Percentiles rank a stretch among this genome's conserved stretches.
phyloP scores from a whole-genome alignment of 2,888 invertebrate species.

The Leistus spinibarbis region DNA sequence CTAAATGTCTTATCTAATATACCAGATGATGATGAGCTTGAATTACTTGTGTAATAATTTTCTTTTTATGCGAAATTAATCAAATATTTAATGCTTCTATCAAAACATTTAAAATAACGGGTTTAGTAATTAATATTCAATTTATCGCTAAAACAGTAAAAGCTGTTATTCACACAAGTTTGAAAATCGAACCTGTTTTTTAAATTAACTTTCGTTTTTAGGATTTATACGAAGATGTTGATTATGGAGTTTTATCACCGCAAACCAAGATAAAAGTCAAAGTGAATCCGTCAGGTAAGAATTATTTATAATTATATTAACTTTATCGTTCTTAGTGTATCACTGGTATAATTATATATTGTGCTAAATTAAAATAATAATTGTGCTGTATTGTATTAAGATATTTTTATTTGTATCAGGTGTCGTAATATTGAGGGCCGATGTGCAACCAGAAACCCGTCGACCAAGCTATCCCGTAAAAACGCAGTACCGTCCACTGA shows the following conservation, averaged over 20 bases:
- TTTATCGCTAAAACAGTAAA: not conserved
- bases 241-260: slow-evolving; percentile 81
- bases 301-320: not conserved
- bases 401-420: slow-evolving; percentile 56
- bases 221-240: slow-evolving; percentile 89
- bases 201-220: slow-evolving; percentile 49
- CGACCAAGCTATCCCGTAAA: slow-evolving; percentile 40
- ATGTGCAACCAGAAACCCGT: slow-evolving; percentile 68
- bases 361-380: slow-evolving; percentile 9
- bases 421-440: slow-evolving; percentile 82
- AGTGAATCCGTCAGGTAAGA: slow-evolving; percentile 85
- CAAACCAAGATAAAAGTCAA: slow-evolving; percentile 91
- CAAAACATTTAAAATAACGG: not conserved
- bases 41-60: not conserved
- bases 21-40: not conserved
- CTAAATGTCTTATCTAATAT: slow-evolving; percentile 28
- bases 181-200: not conserved
- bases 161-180: slow-evolving; percentile 28
- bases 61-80: not conserved
- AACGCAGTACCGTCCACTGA: slow-evolving; percentile 53
- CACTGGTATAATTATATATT: too few species aligned
- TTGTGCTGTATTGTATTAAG: slow-evolving; percentile 33
- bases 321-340: not conserved
- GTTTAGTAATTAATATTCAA: not conserved
- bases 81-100: not conserved